Percentiles rank a stretch among this genome's conserved stretches.
Evolutionary conservation across 2,888 invertebrate genomes (phyloP).

Genomic region (Tridacna gigas): DNA sequence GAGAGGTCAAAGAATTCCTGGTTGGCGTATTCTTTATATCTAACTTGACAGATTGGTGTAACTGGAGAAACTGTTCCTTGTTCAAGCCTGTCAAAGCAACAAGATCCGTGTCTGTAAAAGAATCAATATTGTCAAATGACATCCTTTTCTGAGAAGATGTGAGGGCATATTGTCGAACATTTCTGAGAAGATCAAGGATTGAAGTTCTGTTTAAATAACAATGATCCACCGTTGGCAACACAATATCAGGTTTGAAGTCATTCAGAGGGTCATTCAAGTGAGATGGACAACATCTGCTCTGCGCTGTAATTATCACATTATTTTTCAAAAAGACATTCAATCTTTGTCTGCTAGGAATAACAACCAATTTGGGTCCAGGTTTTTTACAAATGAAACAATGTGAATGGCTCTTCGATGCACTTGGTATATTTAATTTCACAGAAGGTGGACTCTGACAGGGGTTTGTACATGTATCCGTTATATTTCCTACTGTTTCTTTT

Average conservation of each 20-base stretch:
- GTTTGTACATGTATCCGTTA: too few relatives aligned
- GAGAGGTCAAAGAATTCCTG: slow-evolving; percentile 32
- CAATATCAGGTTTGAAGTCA: background rate
- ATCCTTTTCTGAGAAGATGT: background rate
- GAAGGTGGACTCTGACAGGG: slow-evolving; percentile 11
- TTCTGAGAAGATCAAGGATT: background rate
- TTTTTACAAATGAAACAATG: slow-evolving; percentile 33
- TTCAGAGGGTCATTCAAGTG: background rate
- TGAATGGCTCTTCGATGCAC: slow-evolving; percentile 28
- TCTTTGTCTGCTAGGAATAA: background rate
- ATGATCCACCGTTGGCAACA: background rate
- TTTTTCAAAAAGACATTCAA: slow-evolving; percentile 2
- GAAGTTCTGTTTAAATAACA: background rate
- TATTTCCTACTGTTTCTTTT: too few relatives aligned
- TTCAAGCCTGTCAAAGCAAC: slow-evolving; percentile 31
- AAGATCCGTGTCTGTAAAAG: slow-evolving; percentile 28
- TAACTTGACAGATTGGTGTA: background rate
- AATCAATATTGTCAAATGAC: slow-evolving; percentile 39
- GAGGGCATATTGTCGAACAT: background rate
- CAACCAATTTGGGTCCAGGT: slow-evolving; percentile 34
- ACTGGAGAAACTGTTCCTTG: slow-evolving; percentile 36
- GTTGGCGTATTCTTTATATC: slow-evolving; percentile 37
- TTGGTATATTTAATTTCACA: slow-evolving; percentile 4
- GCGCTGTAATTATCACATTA: slow-evolving; percentile 22
- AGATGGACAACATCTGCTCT: slow-evolving; percentile 27